A percentile compares a stretch with the other conserved stretches of the same genome.
These are phyloP conservation scores for Pterobdella sp. DNA, from an alignment of 2,888 invertebrate species.

Conservation along the genomic window DNA sequence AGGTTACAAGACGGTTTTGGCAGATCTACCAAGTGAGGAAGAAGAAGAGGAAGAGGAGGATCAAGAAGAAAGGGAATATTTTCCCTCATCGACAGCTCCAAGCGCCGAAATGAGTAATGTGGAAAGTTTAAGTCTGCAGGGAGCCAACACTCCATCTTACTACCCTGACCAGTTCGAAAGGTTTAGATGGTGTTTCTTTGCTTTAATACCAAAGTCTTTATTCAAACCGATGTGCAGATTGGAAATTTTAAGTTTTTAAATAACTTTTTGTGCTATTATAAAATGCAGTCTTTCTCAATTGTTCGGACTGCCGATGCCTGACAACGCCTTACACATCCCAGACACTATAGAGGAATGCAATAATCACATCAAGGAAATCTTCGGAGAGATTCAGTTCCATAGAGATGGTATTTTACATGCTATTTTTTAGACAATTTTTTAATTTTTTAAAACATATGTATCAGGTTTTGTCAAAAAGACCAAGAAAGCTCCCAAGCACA, in stretches of 20 bases:
- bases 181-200: not conserved
- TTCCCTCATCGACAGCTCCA: too few species aligned
- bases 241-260: too few species aligned
- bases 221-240: too few species aligned
- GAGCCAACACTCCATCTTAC: not conserved
- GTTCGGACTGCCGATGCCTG: slow-evolving; percentile 8
- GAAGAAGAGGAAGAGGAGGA: slow-evolving; percentile 3
- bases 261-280: too few species aligned
- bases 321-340: slow-evolving; percentile 15
- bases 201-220: not conserved
- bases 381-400: slow-evolving; percentile 20
- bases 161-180: slow-evolving; percentile 11
- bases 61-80: not conserved
- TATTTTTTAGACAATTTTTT: too few species aligned
- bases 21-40: not conserved
- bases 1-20: not conserved
- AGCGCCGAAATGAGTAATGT: too few species aligned
- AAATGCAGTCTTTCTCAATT: slow-evolving; percentile 13
- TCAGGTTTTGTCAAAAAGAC: too few species aligned
- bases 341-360: not conserved
- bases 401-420: too few species aligned
- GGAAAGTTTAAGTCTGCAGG: too few species aligned
- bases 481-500: too few species aligned
- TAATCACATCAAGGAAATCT: slow-evolving; percentile 11
- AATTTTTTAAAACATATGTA: too few species aligned